These are phyloP conservation scores for Chrysopilus asiliformis DNA, from an alignment of 2,888 invertebrate genomes.

Conservation along the genomic window DNA sequence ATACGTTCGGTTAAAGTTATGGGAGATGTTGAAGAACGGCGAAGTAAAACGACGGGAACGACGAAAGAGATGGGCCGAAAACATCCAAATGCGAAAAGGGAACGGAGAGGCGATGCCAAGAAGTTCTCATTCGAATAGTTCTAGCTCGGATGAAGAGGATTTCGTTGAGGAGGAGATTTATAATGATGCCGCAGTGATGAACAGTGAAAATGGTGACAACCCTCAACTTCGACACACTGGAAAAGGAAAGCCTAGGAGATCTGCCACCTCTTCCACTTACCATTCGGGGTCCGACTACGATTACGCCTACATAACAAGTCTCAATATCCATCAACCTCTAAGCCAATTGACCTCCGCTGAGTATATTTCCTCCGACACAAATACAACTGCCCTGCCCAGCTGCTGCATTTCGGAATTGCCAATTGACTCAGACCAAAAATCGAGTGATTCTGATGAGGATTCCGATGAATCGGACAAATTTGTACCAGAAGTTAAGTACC, in stretches of 20 bases:
- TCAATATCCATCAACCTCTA: slow-evolving; percentile 45
- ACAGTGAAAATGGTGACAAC: too few relatives aligned
- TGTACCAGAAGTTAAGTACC: slow-evolving; percentile 23
- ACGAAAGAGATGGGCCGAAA: not conserved
- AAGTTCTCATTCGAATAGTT: too few relatives aligned
- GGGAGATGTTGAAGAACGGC: slow-evolving; percentile 6
- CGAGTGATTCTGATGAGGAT: slow-evolving; percentile 17
- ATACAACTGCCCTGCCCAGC: slow-evolving; percentile 23
- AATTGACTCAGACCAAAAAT: slow-evolving; percentile 20
- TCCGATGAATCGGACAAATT: too few relatives aligned
- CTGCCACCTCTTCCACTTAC: slow-evolving; percentile 8
- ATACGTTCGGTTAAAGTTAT: slow-evolving; percentile 8
- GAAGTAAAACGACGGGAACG: not conserved
- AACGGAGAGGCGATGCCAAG: not conserved
- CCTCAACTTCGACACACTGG: too few relatives aligned
- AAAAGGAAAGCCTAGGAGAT: too few relatives aligned
- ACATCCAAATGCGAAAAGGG: not conserved
- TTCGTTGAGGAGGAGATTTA: not conserved
- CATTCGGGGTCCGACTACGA: slow-evolving; percentile 25
- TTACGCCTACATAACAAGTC: slow-evolving; percentile 47
- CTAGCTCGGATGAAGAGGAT: not conserved
- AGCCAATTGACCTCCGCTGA: slow-evolving; percentile 21
- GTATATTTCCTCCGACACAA: slow-evolving; percentile 4
- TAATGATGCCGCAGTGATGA: too few relatives aligned
- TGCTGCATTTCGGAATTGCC: slow-evolving; percentile 24